Evolutionary conservation across 1,140 invertebrate genomes (phyloP).

Genomic region (Cepaea nemoralis): DNA sequence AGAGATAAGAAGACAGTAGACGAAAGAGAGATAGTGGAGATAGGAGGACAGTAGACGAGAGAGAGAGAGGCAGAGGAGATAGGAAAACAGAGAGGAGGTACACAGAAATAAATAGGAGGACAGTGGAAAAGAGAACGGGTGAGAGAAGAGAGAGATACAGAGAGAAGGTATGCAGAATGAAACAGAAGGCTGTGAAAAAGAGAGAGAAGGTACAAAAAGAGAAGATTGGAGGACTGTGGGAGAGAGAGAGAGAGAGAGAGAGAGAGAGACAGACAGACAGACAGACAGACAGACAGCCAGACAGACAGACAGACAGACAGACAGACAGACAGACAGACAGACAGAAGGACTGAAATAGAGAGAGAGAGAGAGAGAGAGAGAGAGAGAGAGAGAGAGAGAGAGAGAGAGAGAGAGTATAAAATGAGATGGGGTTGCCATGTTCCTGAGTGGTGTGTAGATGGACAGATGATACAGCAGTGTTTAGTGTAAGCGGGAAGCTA

Average conservation of each 20-base stretch:
- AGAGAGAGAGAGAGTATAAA: too few relatives aligned
- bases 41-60: neutral
- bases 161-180: neutral
- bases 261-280: neutral
- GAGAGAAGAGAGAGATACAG: constrained; percentile 3
- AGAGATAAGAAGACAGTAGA: neutral
- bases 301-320: neutral
- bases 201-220: neutral
- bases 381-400: constrained; percentile 21
- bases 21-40: constrained; percentile 1
- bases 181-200: neutral
- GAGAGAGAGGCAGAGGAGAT: constrained; percentile 28
- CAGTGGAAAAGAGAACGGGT: neutral
- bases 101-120: constrained; percentile 12
- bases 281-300: neutral
- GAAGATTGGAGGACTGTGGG: neutral
- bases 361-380: constrained; percentile 18
- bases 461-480: too few relatives aligned
- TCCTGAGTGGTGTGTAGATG: too few relatives aligned
- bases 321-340: neutral
- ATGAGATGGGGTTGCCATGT: too few relatives aligned
- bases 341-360: too few relatives aligned
- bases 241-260: neutral
- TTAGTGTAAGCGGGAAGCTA: too few relatives aligned
- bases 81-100: constrained; percentile 12